Evolutionary conservation across 2,797 vertebrate species (phyloP).

Genomic region (Esox lucius): DNA sequence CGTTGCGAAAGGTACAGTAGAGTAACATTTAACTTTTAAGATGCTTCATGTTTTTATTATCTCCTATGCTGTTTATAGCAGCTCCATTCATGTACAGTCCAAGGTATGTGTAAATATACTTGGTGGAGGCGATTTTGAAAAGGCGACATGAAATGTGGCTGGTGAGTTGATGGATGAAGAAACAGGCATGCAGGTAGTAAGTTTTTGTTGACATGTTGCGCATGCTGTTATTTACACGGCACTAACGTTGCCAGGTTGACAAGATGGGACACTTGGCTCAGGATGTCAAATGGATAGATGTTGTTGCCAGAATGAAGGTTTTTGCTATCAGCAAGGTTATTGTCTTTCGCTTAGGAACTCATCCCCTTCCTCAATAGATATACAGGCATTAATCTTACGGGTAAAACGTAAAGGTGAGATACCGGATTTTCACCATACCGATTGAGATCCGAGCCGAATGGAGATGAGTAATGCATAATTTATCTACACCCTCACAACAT

Average conservation of each 20-base stretch:
- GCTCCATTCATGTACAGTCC: too few relatives aligned
- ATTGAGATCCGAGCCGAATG: not conserved
- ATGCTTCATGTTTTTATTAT: too few relatives aligned
- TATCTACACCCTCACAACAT: not conserved
- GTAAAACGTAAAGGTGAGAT: not conserved
- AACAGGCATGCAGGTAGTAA: not conserved
- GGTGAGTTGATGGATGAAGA: not conserved
- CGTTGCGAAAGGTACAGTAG: conserved; percentile 85
- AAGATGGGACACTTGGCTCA: not conserved
- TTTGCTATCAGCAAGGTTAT: not conserved
- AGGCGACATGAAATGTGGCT: too few relatives aligned
- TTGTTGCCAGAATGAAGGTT: not conserved
- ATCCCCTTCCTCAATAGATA: not conserved
- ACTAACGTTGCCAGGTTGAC: not conserved
- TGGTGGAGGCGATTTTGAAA: too few relatives aligned
- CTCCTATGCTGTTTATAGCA: too few relatives aligned
- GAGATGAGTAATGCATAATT: not conserved
- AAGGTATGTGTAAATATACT: too few relatives aligned
- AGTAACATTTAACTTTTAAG: conserved; percentile 10
- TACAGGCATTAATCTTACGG: not conserved
- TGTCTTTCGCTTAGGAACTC: not conserved
- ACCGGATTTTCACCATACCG: too few relatives aligned
- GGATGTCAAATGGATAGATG: not conserved
- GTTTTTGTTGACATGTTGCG: not conserved
- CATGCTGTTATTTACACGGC: not conserved